These are phyloP conservation scores for Arrhopalites spinosus DNA, from an alignment of 2,888 invertebrate species.

Conservation along the genomic window DNA sequence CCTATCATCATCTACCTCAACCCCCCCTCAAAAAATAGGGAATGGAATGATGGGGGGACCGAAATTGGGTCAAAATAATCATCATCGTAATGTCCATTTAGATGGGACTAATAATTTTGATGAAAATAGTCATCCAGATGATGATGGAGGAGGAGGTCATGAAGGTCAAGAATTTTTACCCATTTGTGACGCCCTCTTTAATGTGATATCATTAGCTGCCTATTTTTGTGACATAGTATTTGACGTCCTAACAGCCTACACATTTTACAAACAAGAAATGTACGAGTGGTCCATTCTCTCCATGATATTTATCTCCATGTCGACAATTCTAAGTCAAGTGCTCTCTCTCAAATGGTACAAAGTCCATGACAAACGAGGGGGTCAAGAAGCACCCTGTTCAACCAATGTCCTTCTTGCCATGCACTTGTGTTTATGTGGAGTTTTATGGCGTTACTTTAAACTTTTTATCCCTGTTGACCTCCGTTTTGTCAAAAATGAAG, in stretches of 20 bases:
- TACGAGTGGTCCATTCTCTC: constrained; percentile 48
- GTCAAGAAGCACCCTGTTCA: constrained; percentile 65
- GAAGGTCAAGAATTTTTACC: constrained; percentile 75
- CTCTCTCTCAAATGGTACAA: constrained; percentile 58
- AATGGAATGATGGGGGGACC: not conserved
- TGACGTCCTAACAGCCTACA: constrained; percentile 83
- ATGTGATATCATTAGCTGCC: constrained; percentile 84
- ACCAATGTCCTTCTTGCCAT: constrained; percentile 67
- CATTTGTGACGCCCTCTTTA: constrained; percentile 87
- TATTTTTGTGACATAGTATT: constrained; percentile 91
- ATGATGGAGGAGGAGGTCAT: not conserved
- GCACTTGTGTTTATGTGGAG: constrained; percentile 61
- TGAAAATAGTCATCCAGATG: not conserved
- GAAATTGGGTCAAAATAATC: not conserved
- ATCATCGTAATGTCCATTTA: not conserved
- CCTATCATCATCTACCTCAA: constrained; percentile 13
- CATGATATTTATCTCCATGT: constrained; percentile 46
- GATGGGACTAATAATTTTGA: not conserved
- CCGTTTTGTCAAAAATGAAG: constrained; percentile 79
- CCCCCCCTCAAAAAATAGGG: not conserved
- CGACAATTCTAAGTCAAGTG: constrained; percentile 58
- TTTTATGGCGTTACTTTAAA: constrained; percentile 73
- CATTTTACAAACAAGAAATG: constrained; percentile 71
- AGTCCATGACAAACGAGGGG: constrained; percentile 50
- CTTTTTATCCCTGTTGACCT: constrained; percentile 83